Percentiles rank a stretch among this genome's conserved stretches.
These are phyloP conservation scores for Ranitomeya imitator DNA, from an alignment of 2,113 vertebrate species.

Conservation along the genomic window DNA sequence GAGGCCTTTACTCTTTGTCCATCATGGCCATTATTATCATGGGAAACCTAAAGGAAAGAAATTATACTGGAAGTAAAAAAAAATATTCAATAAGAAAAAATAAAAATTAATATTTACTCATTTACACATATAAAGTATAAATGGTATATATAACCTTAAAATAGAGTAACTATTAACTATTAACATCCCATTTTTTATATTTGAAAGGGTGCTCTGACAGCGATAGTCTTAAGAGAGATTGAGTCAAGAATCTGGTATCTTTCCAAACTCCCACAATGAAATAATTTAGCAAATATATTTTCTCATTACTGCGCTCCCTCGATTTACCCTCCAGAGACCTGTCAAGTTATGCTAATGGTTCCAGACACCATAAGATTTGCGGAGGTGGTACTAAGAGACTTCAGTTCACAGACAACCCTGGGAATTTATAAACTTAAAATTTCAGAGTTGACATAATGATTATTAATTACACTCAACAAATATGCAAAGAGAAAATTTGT, in stretches of 20 bases:
- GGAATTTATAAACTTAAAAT: neutral
- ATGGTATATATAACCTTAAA: neutral
- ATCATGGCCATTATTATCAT: too few relatives aligned
- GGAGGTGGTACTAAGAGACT: conserved; percentile 27
- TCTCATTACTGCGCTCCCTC: conserved; percentile 14
- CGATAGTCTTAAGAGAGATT: conserved; percentile 28
- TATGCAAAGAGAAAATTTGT: neutral
- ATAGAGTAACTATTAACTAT: neutral
- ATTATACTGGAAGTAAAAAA: too few relatives aligned
- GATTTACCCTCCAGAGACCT: conserved; percentile 36
- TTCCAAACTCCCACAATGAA: conserved; percentile 45
- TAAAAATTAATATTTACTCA: too few relatives aligned
- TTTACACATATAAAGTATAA: neutral
- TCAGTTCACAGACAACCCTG: neutral
- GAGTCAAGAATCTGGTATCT: conserved; percentile 44
- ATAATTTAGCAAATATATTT: conserved; percentile 39
- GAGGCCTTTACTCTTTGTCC: too few relatives aligned
- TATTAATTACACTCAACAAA: conserved; percentile 15
- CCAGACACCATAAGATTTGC: conserved; percentile 39
- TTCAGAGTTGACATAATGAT: conserved; percentile 10
- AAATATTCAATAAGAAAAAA: too few relatives aligned
- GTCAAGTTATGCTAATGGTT: conserved; percentile 47
- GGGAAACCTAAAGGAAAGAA: too few relatives aligned
- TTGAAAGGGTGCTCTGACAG: neutral
- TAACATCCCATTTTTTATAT: neutral